Evolutionary conservation across 2,888 invertebrate genomes (phyloP).

Genomic region (Morpho helenor): DNA sequence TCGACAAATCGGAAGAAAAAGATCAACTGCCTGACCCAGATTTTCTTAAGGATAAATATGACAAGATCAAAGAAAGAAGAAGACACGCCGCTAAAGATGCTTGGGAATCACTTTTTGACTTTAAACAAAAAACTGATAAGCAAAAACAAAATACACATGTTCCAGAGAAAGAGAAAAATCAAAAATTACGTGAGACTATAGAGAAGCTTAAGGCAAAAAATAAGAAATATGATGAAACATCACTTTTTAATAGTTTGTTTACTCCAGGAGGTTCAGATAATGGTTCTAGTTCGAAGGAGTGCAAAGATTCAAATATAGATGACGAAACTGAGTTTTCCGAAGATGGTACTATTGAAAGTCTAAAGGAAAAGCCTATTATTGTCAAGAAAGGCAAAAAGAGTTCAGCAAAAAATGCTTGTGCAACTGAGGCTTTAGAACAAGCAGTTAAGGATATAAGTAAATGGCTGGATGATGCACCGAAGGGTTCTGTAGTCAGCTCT

Average conservation of each 20-base stretch:
- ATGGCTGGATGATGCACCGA: slow-evolving; percentile 92
- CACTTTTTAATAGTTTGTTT: slow-evolving; percentile 55
- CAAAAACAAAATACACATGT: slow-evolving; percentile 53
- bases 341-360: slow-evolving; percentile 27
- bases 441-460: slow-evolving; percentile 92
- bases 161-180: slow-evolving; percentile 72
- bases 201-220: slow-evolving; percentile 83
- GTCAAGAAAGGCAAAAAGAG: slow-evolving; percentile 65
- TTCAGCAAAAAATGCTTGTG: slow-evolving; percentile 76
- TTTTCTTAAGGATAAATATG: slow-evolving; percentile 79
- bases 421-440: slow-evolving; percentile 79
- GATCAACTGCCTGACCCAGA: slow-evolving; percentile 54
- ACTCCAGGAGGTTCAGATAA: slow-evolving; percentile 32
- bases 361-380: slow-evolving; percentile 43
- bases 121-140: slow-evolving; percentile 63
- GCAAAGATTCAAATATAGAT: slow-evolving; percentile 14
- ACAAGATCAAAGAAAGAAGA: slow-evolving; percentile 80
- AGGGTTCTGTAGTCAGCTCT: slow-evolving; percentile 86
- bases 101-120: slow-evolving; percentile 67
- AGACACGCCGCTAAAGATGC: slow-evolving; percentile 72
- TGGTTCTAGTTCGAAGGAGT: slow-evolving; percentile 9
- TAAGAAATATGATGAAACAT: slow-evolving; percentile 69
- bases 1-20: slow-evolving; percentile 32
- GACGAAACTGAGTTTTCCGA: slow-evolving; percentile 28
- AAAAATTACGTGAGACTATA: slow-evolving; percentile 77